A percentile compares a stretch with the other conserved stretches of the same genome.
Conservation (phyloP, 2,888 invertebrate genomes). For the Clepsis dumicolana region DNA sequence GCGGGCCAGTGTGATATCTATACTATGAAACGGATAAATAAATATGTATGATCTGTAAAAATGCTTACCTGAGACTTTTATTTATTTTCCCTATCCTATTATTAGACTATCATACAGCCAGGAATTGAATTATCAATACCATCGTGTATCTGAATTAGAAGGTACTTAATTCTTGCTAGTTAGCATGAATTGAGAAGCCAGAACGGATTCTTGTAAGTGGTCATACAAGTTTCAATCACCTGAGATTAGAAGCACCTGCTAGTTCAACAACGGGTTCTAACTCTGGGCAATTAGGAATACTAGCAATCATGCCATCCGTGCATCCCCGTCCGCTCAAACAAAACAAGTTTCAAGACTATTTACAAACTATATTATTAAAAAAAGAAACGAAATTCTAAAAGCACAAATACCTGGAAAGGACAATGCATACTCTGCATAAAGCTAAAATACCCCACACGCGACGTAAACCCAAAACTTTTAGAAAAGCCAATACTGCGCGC, state of each 20-base stretch:
- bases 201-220: too few relatives aligned
- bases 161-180: too few relatives aligned
- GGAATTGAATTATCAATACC: too few relatives aligned
- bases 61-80: constrained; percentile 73
- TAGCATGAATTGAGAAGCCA: too few relatives aligned
- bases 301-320: background rate
- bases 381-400: background rate
- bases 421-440: background rate
- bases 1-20: constrained; percentile 87
- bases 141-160: too few relatives aligned
- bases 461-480: background rate
- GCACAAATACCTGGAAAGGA: background rate
- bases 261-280: too few relatives aligned
- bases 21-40: constrained; percentile 86
- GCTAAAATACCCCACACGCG: background rate
- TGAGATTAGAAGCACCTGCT: too few relatives aligned
- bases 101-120: too few relatives aligned
- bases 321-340: background rate
- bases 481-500: background rate
- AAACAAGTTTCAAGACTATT: background rate
- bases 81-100: constrained; percentile 45
- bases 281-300: too few relatives aligned
- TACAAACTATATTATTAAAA: constrained; percentile 8
- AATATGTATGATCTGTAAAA: constrained; percentile 87
- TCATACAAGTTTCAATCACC: too few relatives aligned